phyloP scores from a whole-genome alignment of 1,140 invertebrate species.

The Brevipalpus yothersi region DNA sequence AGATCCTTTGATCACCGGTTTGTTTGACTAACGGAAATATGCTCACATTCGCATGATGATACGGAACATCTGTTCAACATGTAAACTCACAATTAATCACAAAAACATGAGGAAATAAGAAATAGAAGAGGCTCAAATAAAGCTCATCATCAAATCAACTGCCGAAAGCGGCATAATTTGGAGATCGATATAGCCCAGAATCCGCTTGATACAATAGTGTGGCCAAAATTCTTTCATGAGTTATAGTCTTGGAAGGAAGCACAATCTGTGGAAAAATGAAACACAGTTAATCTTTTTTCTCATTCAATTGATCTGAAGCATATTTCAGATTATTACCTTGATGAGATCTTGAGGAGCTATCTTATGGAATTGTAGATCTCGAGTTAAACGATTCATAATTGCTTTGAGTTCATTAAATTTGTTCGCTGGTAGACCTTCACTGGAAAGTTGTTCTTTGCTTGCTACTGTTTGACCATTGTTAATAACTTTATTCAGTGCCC shows the following conservation, averaged over 20 bases:
- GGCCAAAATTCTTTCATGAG: constrained; percentile 70
- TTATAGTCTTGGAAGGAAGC: constrained; percentile 70
- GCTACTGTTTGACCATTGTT: neutral
- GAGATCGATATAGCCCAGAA: neutral
- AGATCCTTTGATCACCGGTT: no score
- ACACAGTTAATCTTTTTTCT: neutral
- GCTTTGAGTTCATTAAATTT: neutral
- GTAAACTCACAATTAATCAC: no score
- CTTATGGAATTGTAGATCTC: constrained; percentile 63
- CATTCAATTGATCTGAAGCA: no score
- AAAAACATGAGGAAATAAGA: no score
- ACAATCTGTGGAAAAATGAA: constrained; percentile 34
- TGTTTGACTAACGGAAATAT: no score
- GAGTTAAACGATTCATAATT: constrained; percentile 32
- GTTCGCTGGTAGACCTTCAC: neutral
- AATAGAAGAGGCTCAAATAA: no score
- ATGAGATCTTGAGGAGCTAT: constrained; percentile 79
- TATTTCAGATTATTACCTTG: constrained; percentile 28
- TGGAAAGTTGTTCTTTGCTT: constrained; percentile 31
- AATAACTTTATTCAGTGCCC: constrained; percentile 29
- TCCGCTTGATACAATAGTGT: constrained; percentile 57
- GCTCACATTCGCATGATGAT: no score
- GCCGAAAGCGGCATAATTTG: neutral
- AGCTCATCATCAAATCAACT: neutral
- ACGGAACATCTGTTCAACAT: no score